Evolutionary conservation across 2,888 invertebrate species (phyloP).

Genomic region (Morpho achilles): DNA sequence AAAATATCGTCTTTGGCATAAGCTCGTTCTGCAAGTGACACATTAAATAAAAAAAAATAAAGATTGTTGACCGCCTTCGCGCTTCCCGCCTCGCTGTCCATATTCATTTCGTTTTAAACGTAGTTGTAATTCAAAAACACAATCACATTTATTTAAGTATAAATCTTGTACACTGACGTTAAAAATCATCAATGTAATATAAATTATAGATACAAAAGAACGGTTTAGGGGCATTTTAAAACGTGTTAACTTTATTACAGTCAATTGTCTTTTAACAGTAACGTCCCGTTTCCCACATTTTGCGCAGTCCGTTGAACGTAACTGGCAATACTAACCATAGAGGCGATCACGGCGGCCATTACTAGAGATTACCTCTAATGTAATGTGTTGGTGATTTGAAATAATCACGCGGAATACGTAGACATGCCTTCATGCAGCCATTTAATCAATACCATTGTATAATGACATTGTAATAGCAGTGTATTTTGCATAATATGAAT

Average conservation of each 20-base stretch:
- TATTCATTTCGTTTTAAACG: conserved; percentile 38
- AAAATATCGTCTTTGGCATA: conserved; percentile 41
- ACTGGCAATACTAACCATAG: conserved; percentile 51
- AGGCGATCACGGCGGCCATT: conserved; percentile 55
- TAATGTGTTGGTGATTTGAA: conserved; percentile 74
- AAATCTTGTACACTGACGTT: not conserved
- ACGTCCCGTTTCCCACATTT: conserved; percentile 28
- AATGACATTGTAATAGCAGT: conserved; percentile 26
- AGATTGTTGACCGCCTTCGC: conserved; percentile 49
- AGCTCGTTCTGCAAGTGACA: conserved; percentile 44
- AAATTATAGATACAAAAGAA: conserved; percentile 1
- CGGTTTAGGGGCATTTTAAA: conserved; percentile 6
- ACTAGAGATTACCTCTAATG: conserved; percentile 72
- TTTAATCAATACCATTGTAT: conserved; percentile 59
- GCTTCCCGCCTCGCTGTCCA: conserved; percentile 57
- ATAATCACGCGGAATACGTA: conserved; percentile 71
- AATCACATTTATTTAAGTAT: not conserved
- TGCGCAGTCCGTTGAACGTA: conserved; percentile 29
- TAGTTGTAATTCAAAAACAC: conserved; percentile 11
- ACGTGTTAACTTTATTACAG: conserved; percentile 11
- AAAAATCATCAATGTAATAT: not conserved
- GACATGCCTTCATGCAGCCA: conserved; percentile 47
- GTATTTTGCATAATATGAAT: conserved; percentile 11
- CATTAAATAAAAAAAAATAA: conserved; percentile 47
- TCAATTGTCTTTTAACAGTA: conserved; percentile 20